Evolutionary conservation across 2,797 vertebrate genomes (phyloP).

Genomic region (Crenuchus spilurus): DNA sequence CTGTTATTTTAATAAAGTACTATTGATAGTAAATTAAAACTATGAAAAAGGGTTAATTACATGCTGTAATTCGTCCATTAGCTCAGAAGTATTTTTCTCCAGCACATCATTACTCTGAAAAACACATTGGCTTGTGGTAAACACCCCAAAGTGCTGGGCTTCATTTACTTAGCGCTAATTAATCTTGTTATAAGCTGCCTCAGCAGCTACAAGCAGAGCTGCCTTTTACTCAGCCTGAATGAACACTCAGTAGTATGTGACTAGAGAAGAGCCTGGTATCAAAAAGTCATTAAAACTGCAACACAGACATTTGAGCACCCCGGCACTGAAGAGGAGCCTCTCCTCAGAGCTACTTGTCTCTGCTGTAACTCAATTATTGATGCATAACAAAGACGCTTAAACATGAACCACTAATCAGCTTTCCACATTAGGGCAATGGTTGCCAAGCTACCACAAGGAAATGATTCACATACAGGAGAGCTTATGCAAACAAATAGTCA

Average conservation of each 20-base stretch:
- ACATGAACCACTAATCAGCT: constrained; percentile 59
- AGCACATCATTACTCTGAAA: too few relatives aligned
- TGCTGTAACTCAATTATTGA: constrained; percentile 75
- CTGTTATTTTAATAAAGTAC: too few relatives aligned
- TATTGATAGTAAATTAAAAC: too few relatives aligned
- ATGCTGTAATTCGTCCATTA: too few relatives aligned
- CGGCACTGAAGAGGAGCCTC: constrained; percentile 55
- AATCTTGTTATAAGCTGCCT: constrained; percentile 6
- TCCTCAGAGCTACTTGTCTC: constrained; percentile 67
- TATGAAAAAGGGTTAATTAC: too few relatives aligned
- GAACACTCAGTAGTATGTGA: constrained; percentile 9
- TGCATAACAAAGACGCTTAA: constrained; percentile 66
- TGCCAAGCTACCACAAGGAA: constrained; percentile 71
- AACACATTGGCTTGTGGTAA: too few relatives aligned
- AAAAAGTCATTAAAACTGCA: constrained; percentile 36
- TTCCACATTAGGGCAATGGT: constrained; percentile 66
- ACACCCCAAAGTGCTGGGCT: neutral
- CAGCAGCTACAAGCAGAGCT: neutral
- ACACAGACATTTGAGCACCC: constrained; percentile 17
- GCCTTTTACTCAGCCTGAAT: constrained; percentile 23
- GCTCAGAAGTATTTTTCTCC: too few relatives aligned
- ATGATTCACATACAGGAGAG: constrained; percentile 57
- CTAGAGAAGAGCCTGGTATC: neutral
- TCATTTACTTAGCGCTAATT: constrained; percentile 12
- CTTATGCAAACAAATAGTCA: constrained; percentile 34